Evolutionary conservation across 1,140 invertebrate species (phyloP).

Genomic region (Trichonephila inaurata): DNA sequence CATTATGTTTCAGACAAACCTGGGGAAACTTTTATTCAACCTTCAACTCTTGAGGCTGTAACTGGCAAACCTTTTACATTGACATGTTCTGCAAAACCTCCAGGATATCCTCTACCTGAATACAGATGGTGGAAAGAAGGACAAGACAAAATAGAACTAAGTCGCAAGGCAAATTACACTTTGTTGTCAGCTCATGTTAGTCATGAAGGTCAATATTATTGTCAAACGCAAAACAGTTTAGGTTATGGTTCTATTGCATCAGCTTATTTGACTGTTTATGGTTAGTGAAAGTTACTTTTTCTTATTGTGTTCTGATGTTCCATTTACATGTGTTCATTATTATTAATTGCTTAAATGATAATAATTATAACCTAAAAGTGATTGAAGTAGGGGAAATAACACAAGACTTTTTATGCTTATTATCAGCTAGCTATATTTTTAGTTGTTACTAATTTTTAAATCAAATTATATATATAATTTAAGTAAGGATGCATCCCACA

Average conservation of each 20-base stretch:
- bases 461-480: too few relatives aligned
- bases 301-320: neutral
- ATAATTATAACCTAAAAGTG: too few relatives aligned
- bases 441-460: too few relatives aligned
- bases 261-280: conserved; percentile 90
- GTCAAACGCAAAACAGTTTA: conserved; percentile 91
- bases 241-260: conserved; percentile 91
- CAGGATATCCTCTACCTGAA: conserved; percentile 92
- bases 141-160: conserved; percentile 84
- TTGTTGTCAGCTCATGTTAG: conserved; percentile 90
- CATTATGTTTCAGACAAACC: conserved; percentile 85
- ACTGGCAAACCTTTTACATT: conserved; percentile 91
- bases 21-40: conserved; percentile 90
- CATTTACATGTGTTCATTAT: too few relatives aligned
- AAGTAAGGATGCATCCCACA: too few relatives aligned
- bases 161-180: conserved; percentile 89
- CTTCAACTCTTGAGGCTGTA: conserved; percentile 90
- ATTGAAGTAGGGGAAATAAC: too few relatives aligned
- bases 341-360: too few relatives aligned
- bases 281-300: conserved; percentile 33
- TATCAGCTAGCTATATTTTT: too few relatives aligned
- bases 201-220: conserved; percentile 93
- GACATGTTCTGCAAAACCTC: conserved; percentile 91
- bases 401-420: too few relatives aligned
- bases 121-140: conserved; percentile 92